Percentiles rank a stretch among this genome's conserved stretches.
Evolutionary conservation across 2,113 vertebrate species (phyloP).

Genomic region (Ivindomyrus marchei): DNA sequence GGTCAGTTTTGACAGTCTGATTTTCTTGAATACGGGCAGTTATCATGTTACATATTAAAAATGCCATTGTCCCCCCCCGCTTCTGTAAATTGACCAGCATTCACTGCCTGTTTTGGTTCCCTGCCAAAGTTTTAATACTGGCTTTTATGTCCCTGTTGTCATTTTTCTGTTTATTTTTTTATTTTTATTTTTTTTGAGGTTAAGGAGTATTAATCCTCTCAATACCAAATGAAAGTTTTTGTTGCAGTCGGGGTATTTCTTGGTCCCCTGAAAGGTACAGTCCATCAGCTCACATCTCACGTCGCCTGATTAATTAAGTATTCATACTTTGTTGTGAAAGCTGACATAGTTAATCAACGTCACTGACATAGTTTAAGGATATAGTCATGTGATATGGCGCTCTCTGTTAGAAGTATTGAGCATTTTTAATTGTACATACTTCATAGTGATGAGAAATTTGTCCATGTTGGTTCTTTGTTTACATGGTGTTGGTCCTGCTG

Average conservation of each 20-base stretch:
- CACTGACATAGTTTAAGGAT: neutral
- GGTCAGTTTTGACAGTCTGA: slow-evolving; percentile 42
- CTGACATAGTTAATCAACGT: neutral
- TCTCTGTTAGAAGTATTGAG: neutral
- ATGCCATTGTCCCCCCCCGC: neutral
- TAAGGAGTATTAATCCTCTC: slow-evolving; percentile 65
- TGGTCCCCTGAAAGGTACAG: neutral
- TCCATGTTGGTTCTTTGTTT: slow-evolving; percentile 2
- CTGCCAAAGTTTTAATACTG: slow-evolving; percentile 25
- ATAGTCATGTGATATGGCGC: neutral
- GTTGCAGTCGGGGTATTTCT: neutral
- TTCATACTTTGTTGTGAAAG: neutral
- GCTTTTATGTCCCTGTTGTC: slow-evolving; percentile 22
- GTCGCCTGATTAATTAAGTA: neutral
- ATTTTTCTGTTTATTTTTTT: slow-evolving; percentile 50
- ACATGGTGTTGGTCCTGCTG: neutral
- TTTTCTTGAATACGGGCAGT: neutral
- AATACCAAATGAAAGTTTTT: slow-evolving; percentile 35
- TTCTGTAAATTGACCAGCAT: slow-evolving; percentile 33
- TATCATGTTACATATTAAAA: neutral
- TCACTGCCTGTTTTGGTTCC: slow-evolving; percentile 54
- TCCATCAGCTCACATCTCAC: neutral
- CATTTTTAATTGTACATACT: slow-evolving; percentile 4
- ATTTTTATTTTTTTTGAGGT: slow-evolving; percentile 47
- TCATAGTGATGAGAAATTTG: neutral